Base-by-base conservation (phyloP, 2,888 invertebrate species). In the Ennomos erosarius region DNA sequence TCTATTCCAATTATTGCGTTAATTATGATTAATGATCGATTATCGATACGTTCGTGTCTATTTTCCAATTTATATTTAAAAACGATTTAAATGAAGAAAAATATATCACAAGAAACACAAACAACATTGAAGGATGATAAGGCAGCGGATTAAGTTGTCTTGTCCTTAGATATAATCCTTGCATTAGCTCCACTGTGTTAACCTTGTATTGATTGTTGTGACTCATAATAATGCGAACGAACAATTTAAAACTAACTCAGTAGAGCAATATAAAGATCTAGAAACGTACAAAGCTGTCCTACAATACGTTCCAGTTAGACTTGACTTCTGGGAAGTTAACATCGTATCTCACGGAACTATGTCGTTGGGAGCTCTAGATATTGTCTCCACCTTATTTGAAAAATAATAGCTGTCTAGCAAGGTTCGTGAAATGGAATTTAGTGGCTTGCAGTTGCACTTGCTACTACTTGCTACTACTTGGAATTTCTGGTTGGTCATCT, bases 301-400 rank as follows among this genome's bases (percentile, higher is more conserved):
- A 50, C 42, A 13, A 12, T 42, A 50, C 10, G 35, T 40, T 40
- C 42, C 33, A 49, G 49, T 49, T 49, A 49, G 12, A 38, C n/a
- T 26, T 1, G 13, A 36, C 34, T 49, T 50, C 50, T 50, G 10
- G 35, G 50, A 50, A 50, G 40, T 16, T 12, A 9, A 5, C n/a
- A 38, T 38, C 10, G 40, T 50, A 42, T 50, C 49, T 49, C 50
- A 50, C 50, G 50, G 50, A 50, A 50, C 50, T 49, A 10, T 13
- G 46, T 26, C 37, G 38, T 38, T n/a, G 47, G 13, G 38, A 47
- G 47, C 36, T 47, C 47, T 47, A 47, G 47, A 47, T 34, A 36
- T 54, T 36, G 39, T 54, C 39, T 46, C 16, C 33, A 37, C 33
- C 40, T 33, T 49, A 11, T 9, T 26, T 26, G 6, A 26, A 26